Base-by-base conservation (phyloP, 2,797 vertebrate genomes). In the Vespertilio murinus region DNA sequence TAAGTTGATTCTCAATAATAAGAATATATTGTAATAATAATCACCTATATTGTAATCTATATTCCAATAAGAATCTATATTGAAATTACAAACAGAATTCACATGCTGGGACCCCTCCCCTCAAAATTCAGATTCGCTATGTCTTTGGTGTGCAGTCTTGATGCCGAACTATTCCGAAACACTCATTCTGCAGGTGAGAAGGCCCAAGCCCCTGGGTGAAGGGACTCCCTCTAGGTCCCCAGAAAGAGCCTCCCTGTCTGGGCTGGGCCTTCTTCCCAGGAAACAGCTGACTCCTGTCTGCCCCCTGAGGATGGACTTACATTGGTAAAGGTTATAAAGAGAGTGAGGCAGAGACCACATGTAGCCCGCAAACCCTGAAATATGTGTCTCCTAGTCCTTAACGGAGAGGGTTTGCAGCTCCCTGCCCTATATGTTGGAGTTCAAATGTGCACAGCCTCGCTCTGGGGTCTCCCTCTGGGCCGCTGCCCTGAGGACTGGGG, bases 321-420 rank as follows among this genome's bases (percentile, higher is more conserved):
- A 65, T 83, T 93, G 83, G 67, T 52, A 28, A 90, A 74, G 59
- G 59, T 75, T 47, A 25, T 75, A 69, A 77, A 83, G 78, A 85
- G 38, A 67, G 56, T 56, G 64, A 95, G 79, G 87, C 69, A 88
- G 79, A 88, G 74, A 85, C 52, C 42, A 75, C 61, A 17, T 35
- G 69, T 69, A 45, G n/a, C 42, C 42, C 3, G 9, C 40, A 67
- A 67, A 78, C 28, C 47, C 81, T 54, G 38, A 40, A 23, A 23
- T 61, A 33, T 35, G 84, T 52, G 8, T 38, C 64, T 1, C 64
- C 75, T 49, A 54, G 52, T 13, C 28, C 45, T 69, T 85, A 16
- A n/a, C 9, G 11, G 45, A 38, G 80, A 23, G 74, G 25, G 14
- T 35, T 83, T 86, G 22, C 28, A 11, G 22, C 3, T 17, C 8